Percentiles rank a stretch among this genome's conserved stretches.
Evolutionary conservation across 2,113 vertebrate genomes (phyloP).

Genomic region (Trematocara marginatum): DNA sequence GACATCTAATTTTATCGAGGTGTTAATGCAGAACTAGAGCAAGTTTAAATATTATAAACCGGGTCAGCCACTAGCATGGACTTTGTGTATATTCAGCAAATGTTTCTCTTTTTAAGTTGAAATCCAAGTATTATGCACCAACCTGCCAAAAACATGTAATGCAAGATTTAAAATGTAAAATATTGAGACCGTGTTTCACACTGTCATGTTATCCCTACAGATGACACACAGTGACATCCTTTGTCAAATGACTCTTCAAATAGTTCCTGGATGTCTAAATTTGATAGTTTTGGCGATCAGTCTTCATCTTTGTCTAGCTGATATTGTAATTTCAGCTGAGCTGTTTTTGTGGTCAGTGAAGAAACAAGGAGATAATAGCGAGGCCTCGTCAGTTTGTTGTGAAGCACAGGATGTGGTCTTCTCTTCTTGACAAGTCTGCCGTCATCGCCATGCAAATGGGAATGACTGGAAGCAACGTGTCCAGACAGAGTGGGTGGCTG

Average conservation of each 20-base stretch:
- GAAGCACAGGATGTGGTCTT: slow-evolving; percentile 47
- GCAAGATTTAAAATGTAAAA: not conserved
- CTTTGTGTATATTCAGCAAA: not conserved
- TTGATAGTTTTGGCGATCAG: not conserved
- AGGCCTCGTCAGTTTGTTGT: not conserved
- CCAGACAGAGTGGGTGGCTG: slow-evolving; percentile 59
- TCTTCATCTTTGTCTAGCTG: not conserved
- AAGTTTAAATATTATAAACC: not conserved
- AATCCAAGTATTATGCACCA: not conserved
- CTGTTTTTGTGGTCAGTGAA: not conserved
- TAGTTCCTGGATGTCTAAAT: not conserved
- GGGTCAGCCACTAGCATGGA: not conserved
- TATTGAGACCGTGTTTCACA: not conserved
- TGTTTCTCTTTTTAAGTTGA: not conserved
- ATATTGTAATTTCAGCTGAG: not conserved
- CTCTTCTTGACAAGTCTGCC: not conserved
- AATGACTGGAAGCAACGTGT: slow-evolving; percentile 41
- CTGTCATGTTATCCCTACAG: not conserved
- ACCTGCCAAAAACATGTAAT: not conserved
- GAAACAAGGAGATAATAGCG: not conserved
- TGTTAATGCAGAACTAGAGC: not conserved
- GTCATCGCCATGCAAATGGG: slow-evolving; percentile 44
- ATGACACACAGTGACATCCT: not conserved
- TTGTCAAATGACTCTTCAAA: not conserved
- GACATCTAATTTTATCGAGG: not conserved